phyloP scores from a whole-genome alignment of 2,797 vertebrate species.

The Trachops cirrhosus region DNA sequence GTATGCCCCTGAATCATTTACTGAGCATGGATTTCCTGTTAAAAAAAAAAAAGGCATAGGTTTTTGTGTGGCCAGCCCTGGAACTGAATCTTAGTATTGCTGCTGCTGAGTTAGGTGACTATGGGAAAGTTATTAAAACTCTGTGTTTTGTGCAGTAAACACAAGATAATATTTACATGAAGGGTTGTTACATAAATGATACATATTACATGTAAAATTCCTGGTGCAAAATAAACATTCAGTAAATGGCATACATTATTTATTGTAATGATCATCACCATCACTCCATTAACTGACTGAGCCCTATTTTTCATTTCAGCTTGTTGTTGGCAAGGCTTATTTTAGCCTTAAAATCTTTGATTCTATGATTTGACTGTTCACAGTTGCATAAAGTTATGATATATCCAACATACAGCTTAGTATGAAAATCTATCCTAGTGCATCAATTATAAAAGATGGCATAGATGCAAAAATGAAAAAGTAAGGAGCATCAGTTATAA shows the following conservation, averaged over 20 bases:
- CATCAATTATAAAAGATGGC: not conserved
- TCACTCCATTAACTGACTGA: not conserved
- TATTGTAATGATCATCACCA: not conserved
- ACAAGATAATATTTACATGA: not conserved
- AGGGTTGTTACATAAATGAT: not conserved
- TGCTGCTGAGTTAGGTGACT: not conserved
- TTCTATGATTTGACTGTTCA: not conserved
- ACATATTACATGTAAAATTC: not conserved
- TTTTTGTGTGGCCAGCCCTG: not conserved
- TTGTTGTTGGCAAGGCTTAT: not conserved
- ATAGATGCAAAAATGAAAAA: not conserved
- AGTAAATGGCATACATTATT: not conserved
- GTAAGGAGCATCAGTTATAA: not conserved
- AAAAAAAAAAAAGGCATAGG: not conserved
- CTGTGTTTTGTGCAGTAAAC: not conserved
- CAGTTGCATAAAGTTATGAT: not conserved
- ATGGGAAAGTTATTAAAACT: not conserved
- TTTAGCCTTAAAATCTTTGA: constrained; percentile 31
- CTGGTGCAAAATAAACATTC: constrained; percentile 5
- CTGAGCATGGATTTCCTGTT: not conserved
- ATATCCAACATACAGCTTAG: not conserved
- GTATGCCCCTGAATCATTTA: not conserved
- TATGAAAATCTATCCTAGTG: not conserved
- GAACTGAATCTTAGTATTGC: constrained; percentile 16
- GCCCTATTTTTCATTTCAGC: not conserved